These are phyloP conservation scores for Urophycis tenuis DNA, from an alignment of 2,797 vertebrate species.

Conservation along the genomic window DNA sequence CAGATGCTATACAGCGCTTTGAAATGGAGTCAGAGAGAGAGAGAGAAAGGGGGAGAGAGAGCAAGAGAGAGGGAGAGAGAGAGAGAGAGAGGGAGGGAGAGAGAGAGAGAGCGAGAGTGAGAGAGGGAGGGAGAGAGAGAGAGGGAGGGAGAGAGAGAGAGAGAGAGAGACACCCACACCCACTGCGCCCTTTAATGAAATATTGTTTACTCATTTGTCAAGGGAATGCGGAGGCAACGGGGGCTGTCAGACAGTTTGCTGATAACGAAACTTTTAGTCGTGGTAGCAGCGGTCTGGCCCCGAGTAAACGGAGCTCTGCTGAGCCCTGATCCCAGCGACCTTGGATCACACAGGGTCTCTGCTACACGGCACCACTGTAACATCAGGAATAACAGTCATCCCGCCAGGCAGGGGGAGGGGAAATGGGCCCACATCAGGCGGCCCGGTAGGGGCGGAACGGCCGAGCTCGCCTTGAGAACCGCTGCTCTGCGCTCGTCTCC, in stretches of 20 bases:
- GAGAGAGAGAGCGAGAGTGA: too few species aligned
- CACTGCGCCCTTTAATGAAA: conserved; percentile 20
- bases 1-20: neutral
- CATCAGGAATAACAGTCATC: conserved; percentile 3
- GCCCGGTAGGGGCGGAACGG: neutral
- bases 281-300: conserved; percentile 23
- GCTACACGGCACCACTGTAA: neutral
- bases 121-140: neutral
- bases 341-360: conserved; percentile 16
- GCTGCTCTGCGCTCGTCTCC: neutral
- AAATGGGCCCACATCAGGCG: conserved; percentile 6
- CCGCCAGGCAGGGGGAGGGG: neutral
- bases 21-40: neutral
- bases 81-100: too few species aligned
- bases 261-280: conserved; percentile 40
- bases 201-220: conserved; percentile 46
- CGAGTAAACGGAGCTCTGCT: conserved; percentile 27
- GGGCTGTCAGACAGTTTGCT: conserved; percentile 36
- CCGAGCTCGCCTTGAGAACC: neutral
- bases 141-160: neutral
- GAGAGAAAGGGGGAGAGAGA: neutral
- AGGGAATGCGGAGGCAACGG: neutral
- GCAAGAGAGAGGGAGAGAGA: neutral
- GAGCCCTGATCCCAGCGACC: neutral
- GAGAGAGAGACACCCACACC: conserved; percentile 7